Conservation (phyloP, 2,113 vertebrate species). For the Accipiter virgatus region DNA sequence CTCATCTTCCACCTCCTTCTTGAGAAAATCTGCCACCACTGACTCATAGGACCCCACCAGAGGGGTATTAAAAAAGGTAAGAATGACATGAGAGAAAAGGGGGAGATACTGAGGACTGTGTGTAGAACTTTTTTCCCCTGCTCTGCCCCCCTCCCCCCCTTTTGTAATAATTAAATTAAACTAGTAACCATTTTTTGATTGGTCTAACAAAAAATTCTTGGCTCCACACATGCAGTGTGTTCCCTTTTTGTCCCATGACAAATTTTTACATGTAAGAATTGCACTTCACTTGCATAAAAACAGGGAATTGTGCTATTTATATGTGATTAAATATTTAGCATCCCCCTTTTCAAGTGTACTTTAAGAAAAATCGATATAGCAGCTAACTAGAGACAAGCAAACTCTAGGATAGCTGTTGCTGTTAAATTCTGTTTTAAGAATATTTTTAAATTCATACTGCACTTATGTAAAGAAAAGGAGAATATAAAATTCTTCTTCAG, state of each 20-base stretch:
- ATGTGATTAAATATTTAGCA: not conserved
- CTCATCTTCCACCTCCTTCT: not conserved
- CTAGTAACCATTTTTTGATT: not conserved
- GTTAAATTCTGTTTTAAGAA: not conserved
- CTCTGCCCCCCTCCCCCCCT: no score
- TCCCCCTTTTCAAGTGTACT: not conserved
- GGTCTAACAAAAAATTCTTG: not conserved
- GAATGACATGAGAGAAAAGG: not conserved
- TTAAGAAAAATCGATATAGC: not conserved
- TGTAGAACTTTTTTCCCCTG: not conserved
- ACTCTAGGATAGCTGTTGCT: not conserved
- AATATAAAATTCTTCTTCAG: not conserved
- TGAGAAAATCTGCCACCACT: not conserved
- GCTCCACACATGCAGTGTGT: not conserved
- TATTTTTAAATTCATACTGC: not conserved
- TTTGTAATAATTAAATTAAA: not conserved
- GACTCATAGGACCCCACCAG: not conserved
- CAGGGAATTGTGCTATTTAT: not conserved
- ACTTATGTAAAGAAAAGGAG: not conserved
- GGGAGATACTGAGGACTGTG: accelerated
- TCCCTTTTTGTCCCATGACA: not conserved
- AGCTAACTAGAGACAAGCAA: not conserved
- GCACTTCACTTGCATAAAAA: not conserved
- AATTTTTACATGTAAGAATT: not conserved
- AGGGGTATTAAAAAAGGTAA: not conserved